Percentiles rank a stretch among this genome's conserved stretches.
These are phyloP conservation scores for Noctilio leporinus DNA, from an alignment of 2,113 vertebrate genomes.

Conservation along the genomic window DNA sequence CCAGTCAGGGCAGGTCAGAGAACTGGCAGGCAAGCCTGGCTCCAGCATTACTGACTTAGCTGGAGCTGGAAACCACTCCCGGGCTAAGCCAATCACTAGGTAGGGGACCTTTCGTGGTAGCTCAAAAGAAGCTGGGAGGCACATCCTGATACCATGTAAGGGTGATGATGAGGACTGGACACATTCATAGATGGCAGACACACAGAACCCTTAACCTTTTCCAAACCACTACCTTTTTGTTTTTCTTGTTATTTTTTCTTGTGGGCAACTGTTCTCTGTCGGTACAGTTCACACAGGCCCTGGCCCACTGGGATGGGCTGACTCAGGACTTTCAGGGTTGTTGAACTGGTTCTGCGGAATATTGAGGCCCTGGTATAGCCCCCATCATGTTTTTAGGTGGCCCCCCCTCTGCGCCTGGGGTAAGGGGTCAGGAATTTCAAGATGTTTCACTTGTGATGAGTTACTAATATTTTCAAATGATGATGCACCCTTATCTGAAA, in stretches of 20 bases:
- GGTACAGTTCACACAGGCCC: background rate
- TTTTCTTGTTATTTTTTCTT: background rate
- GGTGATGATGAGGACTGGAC: background rate
- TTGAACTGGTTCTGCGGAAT: background rate
- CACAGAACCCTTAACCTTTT: slow-evolving; percentile 44
- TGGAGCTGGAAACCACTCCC: background rate
- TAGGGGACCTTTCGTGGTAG: slow-evolving; percentile 21
- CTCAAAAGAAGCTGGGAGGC: background rate
- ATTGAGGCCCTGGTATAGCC: background rate
- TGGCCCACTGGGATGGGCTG: background rate
- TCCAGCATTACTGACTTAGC: background rate
- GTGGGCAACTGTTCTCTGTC: background rate
- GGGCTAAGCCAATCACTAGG: background rate
- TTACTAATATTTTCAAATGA: background rate
- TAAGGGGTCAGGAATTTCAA: background rate
- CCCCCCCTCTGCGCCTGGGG: background rate
- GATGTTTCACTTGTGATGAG: background rate
- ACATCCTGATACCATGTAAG: background rate
- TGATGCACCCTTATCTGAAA: background rate
- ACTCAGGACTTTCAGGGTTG: background rate
- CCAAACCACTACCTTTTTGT: background rate
- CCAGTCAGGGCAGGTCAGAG: background rate
- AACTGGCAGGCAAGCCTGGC: background rate
- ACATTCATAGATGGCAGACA: background rate
- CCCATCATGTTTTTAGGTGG: background rate